Conservation (phyloP, 1,140 invertebrate genomes). For the Leptoteleia sp. region DNA sequence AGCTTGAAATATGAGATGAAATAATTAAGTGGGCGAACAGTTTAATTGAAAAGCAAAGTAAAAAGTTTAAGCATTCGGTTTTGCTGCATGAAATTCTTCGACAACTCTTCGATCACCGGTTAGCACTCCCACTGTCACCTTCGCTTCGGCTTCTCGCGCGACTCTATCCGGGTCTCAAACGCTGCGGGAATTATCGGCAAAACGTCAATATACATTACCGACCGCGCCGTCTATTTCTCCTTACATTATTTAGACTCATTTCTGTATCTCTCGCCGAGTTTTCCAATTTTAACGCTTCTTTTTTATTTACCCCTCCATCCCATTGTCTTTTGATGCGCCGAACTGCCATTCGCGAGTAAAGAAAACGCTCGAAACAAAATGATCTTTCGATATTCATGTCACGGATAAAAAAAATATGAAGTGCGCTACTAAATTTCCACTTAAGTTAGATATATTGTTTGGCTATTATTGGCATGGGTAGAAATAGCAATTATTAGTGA, state of each 20-base stretch:
- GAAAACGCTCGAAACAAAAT: not conserved
- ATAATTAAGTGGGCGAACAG: conserved; percentile 44
- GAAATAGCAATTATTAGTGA: no score
- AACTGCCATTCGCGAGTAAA: not conserved
- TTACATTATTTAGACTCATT: conserved; percentile 62
- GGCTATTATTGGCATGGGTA: no score
- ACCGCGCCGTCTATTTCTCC: conserved; percentile 47
- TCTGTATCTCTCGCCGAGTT: conserved; percentile 39
- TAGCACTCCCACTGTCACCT: conserved; percentile 46
- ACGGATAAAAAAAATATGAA: no score
- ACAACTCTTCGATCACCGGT: conserved; percentile 57
- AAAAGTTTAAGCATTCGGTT: conserved; percentile 26
- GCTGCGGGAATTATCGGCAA: conserved; percentile 75
- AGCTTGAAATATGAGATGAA: conserved; percentile 32
- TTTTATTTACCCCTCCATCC: conserved; percentile 35
- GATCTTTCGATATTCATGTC: conserved; percentile 14
- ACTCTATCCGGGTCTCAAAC: conserved; percentile 43
- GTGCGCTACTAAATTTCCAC: no score
- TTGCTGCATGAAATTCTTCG: conserved; percentile 45
- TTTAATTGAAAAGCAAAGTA: conserved; percentile 40
- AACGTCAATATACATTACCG: conserved; percentile 77
- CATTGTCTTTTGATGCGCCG: conserved; percentile 38
- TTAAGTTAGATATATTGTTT: no score
- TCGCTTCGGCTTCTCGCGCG: conserved; percentile 43
- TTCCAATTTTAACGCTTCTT: conserved; percentile 57